These are phyloP conservation scores for Papilio helenus DNA, from an alignment of 1,140 invertebrate genomes.

Conservation along the genomic window DNA sequence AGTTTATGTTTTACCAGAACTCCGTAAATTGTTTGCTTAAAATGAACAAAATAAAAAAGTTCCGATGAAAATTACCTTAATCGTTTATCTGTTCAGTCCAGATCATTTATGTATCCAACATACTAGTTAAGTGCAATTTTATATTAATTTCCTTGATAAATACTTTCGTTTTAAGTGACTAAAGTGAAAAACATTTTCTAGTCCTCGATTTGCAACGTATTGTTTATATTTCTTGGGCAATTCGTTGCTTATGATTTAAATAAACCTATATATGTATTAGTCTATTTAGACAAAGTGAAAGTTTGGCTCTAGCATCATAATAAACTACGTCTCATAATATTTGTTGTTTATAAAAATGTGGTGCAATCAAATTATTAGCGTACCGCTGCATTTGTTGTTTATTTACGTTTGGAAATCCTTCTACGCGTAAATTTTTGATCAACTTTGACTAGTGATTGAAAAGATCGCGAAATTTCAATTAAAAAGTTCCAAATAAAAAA, in stretches of 20 bases:
- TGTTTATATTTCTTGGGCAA: not conserved
- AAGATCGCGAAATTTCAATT: not conserved
- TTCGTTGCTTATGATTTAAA: not conserved
- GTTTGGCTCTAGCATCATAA: slow-evolving; percentile 25
- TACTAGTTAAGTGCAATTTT: not conserved
- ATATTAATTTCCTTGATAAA: not conserved
- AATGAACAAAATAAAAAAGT: too few relatives aligned
- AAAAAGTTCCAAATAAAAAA: not conserved
- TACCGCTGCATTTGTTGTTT: not conserved
- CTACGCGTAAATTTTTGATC: not conserved
- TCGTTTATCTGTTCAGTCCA: too few relatives aligned
- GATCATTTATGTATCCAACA: not conserved
- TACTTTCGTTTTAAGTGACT: not conserved
- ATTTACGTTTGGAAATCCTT: slow-evolving; percentile 11
- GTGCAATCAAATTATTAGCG: slow-evolving; percentile 23
- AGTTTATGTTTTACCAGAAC: not conserved
- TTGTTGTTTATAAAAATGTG: slow-evolving; percentile 31
- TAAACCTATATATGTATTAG: not conserved
- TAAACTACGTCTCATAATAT: slow-evolving; percentile 21
- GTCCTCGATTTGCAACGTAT: not conserved
- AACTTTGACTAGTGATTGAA: not conserved
- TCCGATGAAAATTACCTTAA: too few relatives aligned
- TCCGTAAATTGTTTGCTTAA: not conserved
- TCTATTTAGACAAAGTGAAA: slow-evolving; percentile 9
- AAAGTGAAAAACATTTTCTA: not conserved